Conservation (phyloP, 2,797 vertebrate genomes). For the Chlorospingus semifuscus region DNA sequence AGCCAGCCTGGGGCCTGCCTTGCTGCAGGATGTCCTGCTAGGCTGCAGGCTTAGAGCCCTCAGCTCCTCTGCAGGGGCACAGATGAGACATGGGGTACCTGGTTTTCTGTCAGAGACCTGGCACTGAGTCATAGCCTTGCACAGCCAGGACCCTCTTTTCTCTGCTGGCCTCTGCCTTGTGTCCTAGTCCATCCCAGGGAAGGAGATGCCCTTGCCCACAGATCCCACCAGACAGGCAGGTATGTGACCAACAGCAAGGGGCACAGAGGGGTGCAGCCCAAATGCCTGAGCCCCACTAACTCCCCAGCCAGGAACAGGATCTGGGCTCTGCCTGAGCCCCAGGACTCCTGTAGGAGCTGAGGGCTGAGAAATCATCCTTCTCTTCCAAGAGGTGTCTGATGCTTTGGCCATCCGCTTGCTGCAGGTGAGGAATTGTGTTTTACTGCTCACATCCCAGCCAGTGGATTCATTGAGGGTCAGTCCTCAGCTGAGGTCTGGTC, state of each 20-base stretch:
- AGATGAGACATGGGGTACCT: accelerated
- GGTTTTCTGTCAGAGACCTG: background rate
- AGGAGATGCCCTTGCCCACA: background rate
- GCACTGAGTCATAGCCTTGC: background rate
- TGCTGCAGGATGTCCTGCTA: background rate
- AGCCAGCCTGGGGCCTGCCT: accelerated
- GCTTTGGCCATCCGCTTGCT: background rate
- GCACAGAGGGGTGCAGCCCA: background rate
- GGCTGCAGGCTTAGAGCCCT: background rate
- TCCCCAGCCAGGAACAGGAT: accelerated
- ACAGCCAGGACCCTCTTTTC: background rate
- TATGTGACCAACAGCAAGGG: accelerated
- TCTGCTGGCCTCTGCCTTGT: background rate
- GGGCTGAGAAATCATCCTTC: background rate
- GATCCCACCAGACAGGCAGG: background rate
- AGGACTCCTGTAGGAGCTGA: background rate
- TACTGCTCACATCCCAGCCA: background rate
- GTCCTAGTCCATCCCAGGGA: background rate
- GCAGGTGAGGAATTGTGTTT: background rate
- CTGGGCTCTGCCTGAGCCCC: background rate
- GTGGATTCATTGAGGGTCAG: background rate
- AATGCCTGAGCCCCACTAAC: background rate
- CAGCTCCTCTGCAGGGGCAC: background rate
- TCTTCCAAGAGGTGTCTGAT: background rate
- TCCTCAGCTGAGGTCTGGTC: background rate